Evolutionary conservation across 2,113 vertebrate genomes (phyloP).

Genomic region (Larimichthys polyactis): DNA sequence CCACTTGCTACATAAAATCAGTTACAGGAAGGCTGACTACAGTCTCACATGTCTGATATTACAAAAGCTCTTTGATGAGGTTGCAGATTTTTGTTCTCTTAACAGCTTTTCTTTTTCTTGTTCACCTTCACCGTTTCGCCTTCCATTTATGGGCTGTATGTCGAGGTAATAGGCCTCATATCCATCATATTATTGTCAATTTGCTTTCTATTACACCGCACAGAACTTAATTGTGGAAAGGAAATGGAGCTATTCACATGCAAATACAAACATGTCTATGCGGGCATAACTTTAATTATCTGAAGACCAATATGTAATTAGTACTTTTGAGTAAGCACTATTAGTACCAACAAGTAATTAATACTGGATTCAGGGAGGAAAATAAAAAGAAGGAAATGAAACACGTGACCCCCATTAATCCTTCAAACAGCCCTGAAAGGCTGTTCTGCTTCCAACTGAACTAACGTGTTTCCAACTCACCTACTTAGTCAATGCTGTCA

Average conservation of each 20-base stretch:
- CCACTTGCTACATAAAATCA: background rate
- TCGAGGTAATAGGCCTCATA: background rate
- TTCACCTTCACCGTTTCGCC: background rate
- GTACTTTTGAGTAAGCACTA: background rate
- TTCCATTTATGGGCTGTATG: background rate
- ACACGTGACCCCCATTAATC: background rate
- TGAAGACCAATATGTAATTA: background rate
- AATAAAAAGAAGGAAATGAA: constrained; percentile 2
- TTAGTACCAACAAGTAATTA: background rate
- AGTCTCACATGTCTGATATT: background rate
- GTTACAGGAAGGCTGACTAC: background rate
- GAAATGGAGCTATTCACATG: background rate
- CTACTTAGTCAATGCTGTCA: background rate
- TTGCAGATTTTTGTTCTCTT: background rate
- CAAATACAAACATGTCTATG: background rate
- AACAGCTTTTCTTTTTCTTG: background rate
- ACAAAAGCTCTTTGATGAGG: constrained; percentile 5
- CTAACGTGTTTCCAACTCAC: background rate
- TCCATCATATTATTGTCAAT: background rate
- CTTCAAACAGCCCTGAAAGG: background rate
- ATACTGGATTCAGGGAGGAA: background rate
- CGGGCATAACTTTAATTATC: background rate
- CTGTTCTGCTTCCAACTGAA: background rate
- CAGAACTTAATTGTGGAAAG: background rate
- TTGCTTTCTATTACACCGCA: background rate